These are phyloP conservation scores for Orussus abietinus DNA, from an alignment of 1,140 invertebrate genomes.

Conservation along the genomic window DNA sequence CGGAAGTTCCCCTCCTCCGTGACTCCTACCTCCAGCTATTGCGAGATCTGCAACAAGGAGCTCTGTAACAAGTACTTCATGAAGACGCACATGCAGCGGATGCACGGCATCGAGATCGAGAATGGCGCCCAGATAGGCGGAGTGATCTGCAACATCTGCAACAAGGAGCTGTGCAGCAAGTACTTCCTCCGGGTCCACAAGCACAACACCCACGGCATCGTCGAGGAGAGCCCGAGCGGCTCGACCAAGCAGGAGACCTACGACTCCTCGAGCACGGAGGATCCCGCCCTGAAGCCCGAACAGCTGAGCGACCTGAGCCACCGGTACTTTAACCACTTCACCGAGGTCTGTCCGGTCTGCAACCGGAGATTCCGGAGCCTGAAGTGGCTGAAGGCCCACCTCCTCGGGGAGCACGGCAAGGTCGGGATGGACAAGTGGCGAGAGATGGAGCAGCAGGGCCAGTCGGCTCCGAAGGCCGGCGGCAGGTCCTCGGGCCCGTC, in stretches of 20 bases:
- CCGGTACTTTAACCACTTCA: constrained; percentile 67
- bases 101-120: constrained; percentile 97
- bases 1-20: constrained; percentile 42
- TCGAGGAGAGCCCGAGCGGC: constrained; percentile 60
- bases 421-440: constrained; percentile 68
- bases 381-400: constrained; percentile 86
- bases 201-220: constrained; percentile 95
- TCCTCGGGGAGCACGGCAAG: constrained; percentile 81
- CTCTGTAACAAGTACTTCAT: constrained; percentile 99
- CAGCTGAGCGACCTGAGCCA: constrained; percentile 58
- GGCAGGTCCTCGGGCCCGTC: constrained; percentile 15
- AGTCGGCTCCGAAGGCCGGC: constrained; percentile 33
- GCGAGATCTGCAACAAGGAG: constrained; percentile 99
- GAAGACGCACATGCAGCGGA: constrained; percentile 99
- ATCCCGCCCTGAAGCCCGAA: constrained; percentile 55
- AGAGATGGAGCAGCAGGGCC: constrained; percentile 58
- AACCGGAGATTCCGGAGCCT: constrained; percentile 81
- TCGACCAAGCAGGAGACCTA: constrained; percentile 34
- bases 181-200: constrained; percentile 97
- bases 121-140: constrained; percentile 86
- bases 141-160: constrained; percentile 93
- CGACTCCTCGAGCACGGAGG: constrained; percentile 39
- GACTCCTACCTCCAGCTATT: constrained; percentile 81
- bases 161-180: constrained; percentile 96
- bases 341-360: constrained; percentile 83